phyloP scores from a whole-genome alignment of 2,797 vertebrate genomes.

The Lateolabrax maculatus region DNA sequence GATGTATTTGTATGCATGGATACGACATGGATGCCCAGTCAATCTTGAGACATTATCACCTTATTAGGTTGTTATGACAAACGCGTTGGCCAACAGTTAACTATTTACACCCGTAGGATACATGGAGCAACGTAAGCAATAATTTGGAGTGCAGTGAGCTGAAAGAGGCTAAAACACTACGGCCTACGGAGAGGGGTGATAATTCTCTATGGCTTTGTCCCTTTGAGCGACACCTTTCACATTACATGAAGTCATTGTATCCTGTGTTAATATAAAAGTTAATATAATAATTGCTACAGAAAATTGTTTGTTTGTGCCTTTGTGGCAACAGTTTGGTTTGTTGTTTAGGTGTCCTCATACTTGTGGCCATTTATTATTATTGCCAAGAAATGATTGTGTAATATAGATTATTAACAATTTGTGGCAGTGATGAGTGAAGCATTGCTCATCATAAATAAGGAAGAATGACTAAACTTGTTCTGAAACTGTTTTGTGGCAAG shows the following conservation, averaged over 20 bases:
- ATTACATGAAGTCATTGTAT: neutral
- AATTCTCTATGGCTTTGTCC: no score
- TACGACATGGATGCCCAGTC: conserved; percentile 16
- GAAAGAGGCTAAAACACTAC: neutral
- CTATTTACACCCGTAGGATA: no score
- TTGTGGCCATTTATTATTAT: neutral
- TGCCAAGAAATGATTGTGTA: neutral
- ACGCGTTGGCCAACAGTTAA: no score
- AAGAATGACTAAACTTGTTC: neutral
- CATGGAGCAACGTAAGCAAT: no score
- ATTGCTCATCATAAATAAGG: conserved; percentile 10
- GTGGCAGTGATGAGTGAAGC: neutral
- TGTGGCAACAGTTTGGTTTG: no score
- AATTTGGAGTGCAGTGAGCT: neutral
- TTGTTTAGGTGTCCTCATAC: no score
- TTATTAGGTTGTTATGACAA: neutral
- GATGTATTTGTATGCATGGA: conserved; percentile 29
- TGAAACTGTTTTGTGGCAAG: conserved; percentile 10
- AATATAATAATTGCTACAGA: no score
- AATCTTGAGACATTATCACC: neutral
- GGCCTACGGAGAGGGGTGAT: neutral
- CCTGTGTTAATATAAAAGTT: neutral
- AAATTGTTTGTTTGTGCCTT: no score
- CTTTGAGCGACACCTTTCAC: neutral
- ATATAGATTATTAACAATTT: neutral